Evolutionary conservation across 2,888 invertebrate species (phyloP), one percentile per base, ranked within the genome.

Genomic region (Limenitis camilla): DNA sequence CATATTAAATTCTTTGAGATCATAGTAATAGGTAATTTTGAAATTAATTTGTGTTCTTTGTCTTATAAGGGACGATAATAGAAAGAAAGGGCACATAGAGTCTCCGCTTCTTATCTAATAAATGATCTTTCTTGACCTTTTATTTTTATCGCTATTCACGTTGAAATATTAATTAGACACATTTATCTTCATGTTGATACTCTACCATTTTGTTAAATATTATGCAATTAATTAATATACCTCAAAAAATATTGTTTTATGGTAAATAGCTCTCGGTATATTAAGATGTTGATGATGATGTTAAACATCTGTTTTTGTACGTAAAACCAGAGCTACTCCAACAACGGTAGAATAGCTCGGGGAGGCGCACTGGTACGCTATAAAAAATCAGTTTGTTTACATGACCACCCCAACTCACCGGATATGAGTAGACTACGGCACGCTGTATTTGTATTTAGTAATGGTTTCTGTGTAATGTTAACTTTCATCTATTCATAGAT

Each of bases 321-420:
- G 49, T 43, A 48, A 50, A 50, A 53, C 42, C 46, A 53, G 50
- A 30, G 32, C 54, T 45, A 56, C 55, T 56, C 62, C 58, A 56
- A 48, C 54, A 47, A 56, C 55, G 57, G 63, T 59, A 56, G 49
- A 62, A 60, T 50, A n/a, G 71, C 65, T 72, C 79, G 80, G 81
- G 74, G 75, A 72, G 77, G 67, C 65, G 71, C 80, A 59, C 58
- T 53, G 79, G 68, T 80, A 70, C 70, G 78, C 82, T 83, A 83
- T 84, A 83, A 85, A 84, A 83, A 83, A 76, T 78, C 66, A 55
- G 75, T 75, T 74, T 83, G 82, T 85, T 84, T 84, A 85, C 74
- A 70, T 61, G 68, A 66, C 64, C 64, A 69, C 76, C 73, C 55
- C 52, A 51, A 50, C 59, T 51, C 58, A 60, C 67, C 65, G 84